phyloP scores from a whole-genome alignment of 2,113 vertebrate species.

The Chaetodon auriga region DNA sequence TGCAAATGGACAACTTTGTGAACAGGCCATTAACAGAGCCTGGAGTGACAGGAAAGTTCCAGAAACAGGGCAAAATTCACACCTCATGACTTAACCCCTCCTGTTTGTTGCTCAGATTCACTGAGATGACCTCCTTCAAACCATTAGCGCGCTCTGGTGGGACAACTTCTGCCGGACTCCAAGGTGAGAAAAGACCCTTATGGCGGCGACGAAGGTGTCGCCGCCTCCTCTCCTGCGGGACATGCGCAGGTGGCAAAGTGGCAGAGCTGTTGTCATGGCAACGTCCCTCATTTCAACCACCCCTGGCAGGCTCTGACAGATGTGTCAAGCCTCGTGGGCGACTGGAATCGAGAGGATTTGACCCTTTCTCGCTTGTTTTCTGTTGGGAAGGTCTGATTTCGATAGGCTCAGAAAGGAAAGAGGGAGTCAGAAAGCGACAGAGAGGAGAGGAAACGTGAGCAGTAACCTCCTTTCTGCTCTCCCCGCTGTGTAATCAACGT shows the following conservation, averaged over 20 bases:
- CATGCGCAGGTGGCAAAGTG: slow-evolving; percentile 52
- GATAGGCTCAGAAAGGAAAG: slow-evolving; percentile 2
- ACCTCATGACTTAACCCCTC: background rate
- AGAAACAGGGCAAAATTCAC: slow-evolving; percentile 6
- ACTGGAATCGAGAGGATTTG: slow-evolving; percentile 67
- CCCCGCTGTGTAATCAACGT: slow-evolving; percentile 73
- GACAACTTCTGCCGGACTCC: slow-evolving; percentile 27
- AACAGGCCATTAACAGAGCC: slow-evolving; percentile 30
- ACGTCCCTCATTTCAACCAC: slow-evolving; percentile 53
- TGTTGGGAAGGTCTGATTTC: slow-evolving; percentile 41
- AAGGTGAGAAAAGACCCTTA: slow-evolving; percentile 63
- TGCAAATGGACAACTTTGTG: slow-evolving; percentile 11
- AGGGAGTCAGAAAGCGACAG: slow-evolving; percentile 1
- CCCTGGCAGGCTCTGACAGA: slow-evolving; percentile 62
- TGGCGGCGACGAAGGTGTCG: slow-evolving; percentile 18
- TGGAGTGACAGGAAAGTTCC: background rate
- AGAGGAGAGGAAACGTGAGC: slow-evolving; percentile 59
- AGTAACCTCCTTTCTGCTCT: slow-evolving; percentile 56
- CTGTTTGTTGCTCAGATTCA: slow-evolving; percentile 4
- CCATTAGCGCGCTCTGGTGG: slow-evolving; percentile 37
- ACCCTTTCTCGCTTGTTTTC: slow-evolving; percentile 48
- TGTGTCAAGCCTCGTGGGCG: slow-evolving; percentile 69
- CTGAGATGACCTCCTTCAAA: slow-evolving; percentile 30
- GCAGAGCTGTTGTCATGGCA: slow-evolving; percentile 72
- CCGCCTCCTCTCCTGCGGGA: slow-evolving; percentile 27